A percentile compares a stretch with the other conserved stretches of the same genome.
phyloP scores from a whole-genome alignment of 1,140 invertebrate genomes.

The Rhagoletis pomonella region DNA sequence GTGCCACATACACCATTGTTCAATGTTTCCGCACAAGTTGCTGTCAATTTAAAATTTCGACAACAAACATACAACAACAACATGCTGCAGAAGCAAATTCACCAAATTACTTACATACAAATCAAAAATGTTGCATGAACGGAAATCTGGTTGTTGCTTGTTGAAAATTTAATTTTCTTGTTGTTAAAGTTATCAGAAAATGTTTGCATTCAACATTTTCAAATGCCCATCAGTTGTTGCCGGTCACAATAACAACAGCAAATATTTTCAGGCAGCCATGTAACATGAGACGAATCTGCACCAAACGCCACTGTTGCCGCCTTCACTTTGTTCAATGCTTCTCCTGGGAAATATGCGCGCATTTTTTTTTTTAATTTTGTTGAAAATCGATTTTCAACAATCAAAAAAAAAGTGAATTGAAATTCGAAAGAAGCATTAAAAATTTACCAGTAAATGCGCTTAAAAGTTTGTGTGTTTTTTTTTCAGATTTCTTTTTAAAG shows the following conservation, averaged over 20 bases:
- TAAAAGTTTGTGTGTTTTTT: background rate
- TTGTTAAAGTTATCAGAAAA: constrained; percentile 17
- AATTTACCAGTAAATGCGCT: constrained; percentile 9
- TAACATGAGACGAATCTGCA: constrained; percentile 32
- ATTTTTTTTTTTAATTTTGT: background rate
- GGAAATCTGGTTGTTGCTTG: constrained; percentile 44
- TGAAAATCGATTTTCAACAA: constrained; percentile 39
- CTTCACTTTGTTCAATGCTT: background rate
- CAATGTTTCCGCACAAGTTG: constrained; percentile 49
- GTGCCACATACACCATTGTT: constrained; percentile 35
- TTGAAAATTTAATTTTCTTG: constrained; percentile 52
- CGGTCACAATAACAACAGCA: too few relatives aligned
- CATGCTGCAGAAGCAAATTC: background rate
- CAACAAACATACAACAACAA: background rate
- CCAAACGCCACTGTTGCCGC: background rate
- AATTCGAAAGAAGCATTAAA: background rate
- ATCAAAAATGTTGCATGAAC: constrained; percentile 35
- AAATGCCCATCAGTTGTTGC: constrained; percentile 1
- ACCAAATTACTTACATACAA: too few relatives aligned
- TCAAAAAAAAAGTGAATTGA: background rate
- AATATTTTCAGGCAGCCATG: constrained; percentile 1
- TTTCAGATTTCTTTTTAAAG: constrained; percentile 27
- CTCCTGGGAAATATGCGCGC: background rate
- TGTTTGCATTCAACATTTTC: constrained; percentile 11
- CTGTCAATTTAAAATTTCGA: constrained; percentile 42